Conservation (phyloP, 2,888 invertebrate genomes). For the Allolobophora icterica region DNA sequence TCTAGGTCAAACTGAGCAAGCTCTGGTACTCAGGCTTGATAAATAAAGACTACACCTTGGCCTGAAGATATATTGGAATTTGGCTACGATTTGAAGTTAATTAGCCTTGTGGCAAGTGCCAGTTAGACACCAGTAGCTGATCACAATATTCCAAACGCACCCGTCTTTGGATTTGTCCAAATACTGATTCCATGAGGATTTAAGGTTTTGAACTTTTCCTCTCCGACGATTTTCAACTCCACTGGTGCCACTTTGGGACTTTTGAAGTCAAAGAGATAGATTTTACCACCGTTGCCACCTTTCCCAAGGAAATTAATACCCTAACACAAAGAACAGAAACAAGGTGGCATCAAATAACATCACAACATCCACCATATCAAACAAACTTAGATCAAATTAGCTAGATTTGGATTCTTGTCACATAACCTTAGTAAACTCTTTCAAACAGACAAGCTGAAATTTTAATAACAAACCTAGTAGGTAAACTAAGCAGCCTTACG, state of each 20-base stretch:
- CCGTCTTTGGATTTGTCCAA: conserved; percentile 22
- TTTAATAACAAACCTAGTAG: not conserved
- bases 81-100: not conserved
- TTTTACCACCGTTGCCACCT: not conserved
- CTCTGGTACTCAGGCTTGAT: not conserved
- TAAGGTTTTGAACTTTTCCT: not conserved
- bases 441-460: not conserved
- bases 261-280: conserved; percentile 30
- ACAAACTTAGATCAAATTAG: no score
- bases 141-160: not conserved
- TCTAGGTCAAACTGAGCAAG: not conserved
- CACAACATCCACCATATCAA: not conserved
- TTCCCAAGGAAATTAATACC: not conserved
- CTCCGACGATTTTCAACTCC: not conserved
- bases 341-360: not conserved
- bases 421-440: not conserved
- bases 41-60: not conserved
- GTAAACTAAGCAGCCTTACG: not conserved
- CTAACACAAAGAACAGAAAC: not conserved
- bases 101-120: not conserved
- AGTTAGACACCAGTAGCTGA: not conserved
- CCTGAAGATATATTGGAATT: not conserved
- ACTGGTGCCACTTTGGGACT: not conserved
- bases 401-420: no score
- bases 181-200: conserved; percentile 27